Percentiles rank a stretch among this genome's conserved stretches.
Evolutionary conservation across 2,888 invertebrate genomes (phyloP).

Genomic region (Serrognathus titanus): DNA sequence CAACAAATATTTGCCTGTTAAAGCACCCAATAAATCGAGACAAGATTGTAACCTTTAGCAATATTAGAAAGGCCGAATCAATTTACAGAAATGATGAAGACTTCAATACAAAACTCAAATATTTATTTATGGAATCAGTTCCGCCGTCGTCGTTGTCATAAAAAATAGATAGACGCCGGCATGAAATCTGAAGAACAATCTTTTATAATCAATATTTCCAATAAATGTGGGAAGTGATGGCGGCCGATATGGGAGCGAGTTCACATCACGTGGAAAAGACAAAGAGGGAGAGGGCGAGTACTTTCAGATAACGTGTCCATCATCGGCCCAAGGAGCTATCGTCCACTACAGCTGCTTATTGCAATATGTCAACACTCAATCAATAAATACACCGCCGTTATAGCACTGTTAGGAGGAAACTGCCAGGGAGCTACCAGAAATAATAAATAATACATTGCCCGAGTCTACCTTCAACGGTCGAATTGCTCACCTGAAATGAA

Average conservation of each 20-base stretch:
- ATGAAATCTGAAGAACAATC: slow-evolving; percentile 15
- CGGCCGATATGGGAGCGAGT: no score
- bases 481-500: no score
- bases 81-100: neutral
- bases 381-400: neutral
- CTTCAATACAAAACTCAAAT: neutral
- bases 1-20: no score
- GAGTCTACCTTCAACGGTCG: neutral
- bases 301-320: neutral
- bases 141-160: neutral
- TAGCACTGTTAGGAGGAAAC: neutral
- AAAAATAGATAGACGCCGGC: slow-evolving; percentile 11
- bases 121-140: slow-evolving; percentile 1
- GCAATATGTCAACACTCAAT: neutral
- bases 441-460: neutral
- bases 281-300: neutral
- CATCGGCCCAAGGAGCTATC: neutral
- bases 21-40: no score
- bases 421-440: neutral
- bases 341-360: neutral
- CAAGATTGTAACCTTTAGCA: no score
- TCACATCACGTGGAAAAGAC: neutral
- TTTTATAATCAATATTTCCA: slow-evolving; percentile 16
- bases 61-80: neutral
- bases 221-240: slow-evolving; percentile 5